Base-by-base conservation (phyloP, 2,888 invertebrate species). In the Ligdia adustata region DNA sequence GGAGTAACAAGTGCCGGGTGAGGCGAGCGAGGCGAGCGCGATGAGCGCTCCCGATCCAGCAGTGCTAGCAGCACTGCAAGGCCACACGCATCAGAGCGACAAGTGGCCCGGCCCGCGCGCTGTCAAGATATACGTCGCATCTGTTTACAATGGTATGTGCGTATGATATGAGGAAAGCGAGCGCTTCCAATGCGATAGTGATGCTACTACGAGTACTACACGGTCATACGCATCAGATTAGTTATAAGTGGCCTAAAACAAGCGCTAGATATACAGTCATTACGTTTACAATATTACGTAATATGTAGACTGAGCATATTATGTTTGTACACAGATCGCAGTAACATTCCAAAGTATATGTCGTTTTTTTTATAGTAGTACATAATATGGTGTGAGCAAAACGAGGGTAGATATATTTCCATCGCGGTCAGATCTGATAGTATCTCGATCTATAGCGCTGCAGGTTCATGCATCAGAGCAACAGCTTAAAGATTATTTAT, bases 81-180 rank as follows among this genome's bases (percentile, higher is more conserved):
- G 91, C 42, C 75, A 71, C 71, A 80, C 85, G 20, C 72, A 77
- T 42, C 76, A 76, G 51, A 78, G 79, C 59, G 85, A 85, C 67
- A 86, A 87, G 72, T 91, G 91, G 84, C 92, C 92, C 3, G 91
- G 92, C 29, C 92, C 92, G 2, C 82, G 92, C 9, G 89, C 91
- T 28, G 89, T 92, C 64, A 92, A 92, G 75, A 91, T 92, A 64
- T 92, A 83, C 69, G 88, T 92, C 51, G 91, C 92, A 27, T 91
- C 91, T 5, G 89, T 91, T 54, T 91, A 88, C 67, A 91, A 91
- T 79, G 37, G 37, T 37, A 12, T 2, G 37, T 12, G 9, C 20
- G 11, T 1, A n/a, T 4, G 13, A 4, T 9, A 18, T 4, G 11
- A 32, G 4, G 2, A 0, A 4, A 9, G 6, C 3, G 11, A 9